Evolutionary conservation across 2,797 vertebrate species (phyloP).

Genomic region (Etheostoma nigrum): DNA sequence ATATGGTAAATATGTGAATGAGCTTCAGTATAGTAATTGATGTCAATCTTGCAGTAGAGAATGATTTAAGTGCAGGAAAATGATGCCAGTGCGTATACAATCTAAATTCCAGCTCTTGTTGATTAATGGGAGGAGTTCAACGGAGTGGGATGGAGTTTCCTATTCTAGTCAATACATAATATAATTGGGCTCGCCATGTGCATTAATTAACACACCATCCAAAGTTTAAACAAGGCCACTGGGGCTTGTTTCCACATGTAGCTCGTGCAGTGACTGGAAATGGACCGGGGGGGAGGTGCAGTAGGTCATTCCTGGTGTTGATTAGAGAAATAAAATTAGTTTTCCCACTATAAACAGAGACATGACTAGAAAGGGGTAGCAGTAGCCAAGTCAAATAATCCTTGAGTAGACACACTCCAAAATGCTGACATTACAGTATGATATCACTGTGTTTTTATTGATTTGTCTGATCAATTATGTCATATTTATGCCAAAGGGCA

Average conservation of each 20-base stretch:
- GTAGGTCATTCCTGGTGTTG: not conserved
- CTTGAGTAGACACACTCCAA: not conserved
- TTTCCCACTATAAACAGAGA: not conserved
- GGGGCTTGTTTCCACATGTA: constrained; percentile 23
- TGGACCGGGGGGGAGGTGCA: not conserved
- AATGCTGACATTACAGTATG: not conserved
- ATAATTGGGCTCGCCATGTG: constrained; percentile 25
- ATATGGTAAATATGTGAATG: not conserved
- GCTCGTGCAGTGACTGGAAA: constrained; percentile 11
- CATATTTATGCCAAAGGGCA: constrained; percentile 7
- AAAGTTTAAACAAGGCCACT: constrained; percentile 45
- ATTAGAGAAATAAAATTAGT: not conserved
- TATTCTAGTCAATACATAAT: constrained; percentile 53
- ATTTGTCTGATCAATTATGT: constrained; percentile 4
- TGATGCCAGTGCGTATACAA: constrained; percentile 3
- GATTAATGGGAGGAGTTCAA: constrained; percentile 53
- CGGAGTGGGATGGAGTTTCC: constrained; percentile 33
- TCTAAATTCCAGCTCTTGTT: constrained; percentile 22
- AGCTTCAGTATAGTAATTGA: not conserved
- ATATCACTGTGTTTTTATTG: not conserved
- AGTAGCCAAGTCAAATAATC: not conserved
- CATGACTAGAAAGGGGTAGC: not conserved
- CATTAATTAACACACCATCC: constrained; percentile 59
- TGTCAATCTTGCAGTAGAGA: not conserved
- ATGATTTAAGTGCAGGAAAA: constrained; percentile 17